Conservation (phyloP, 2,888 invertebrate genomes). For the Polydrusus pterygomalis region DNA sequence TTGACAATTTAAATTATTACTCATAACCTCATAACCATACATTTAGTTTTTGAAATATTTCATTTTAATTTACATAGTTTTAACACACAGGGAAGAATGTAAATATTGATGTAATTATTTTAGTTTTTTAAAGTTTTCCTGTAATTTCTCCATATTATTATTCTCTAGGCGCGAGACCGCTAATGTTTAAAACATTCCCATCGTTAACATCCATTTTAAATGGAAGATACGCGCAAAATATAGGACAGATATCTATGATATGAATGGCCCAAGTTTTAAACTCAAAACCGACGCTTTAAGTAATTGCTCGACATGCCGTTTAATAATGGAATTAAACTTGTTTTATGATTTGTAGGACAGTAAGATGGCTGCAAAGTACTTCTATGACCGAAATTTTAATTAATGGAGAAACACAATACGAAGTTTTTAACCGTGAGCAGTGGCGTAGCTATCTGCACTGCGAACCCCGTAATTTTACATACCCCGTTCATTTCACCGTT, state of each 20-base stretch:
- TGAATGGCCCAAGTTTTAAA: constrained; percentile 47
- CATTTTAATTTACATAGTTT: too few relatives aligned
- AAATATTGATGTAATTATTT: too few relatives aligned
- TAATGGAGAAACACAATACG: constrained; percentile 28
- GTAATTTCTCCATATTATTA: too few relatives aligned
- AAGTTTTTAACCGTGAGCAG: not conserved
- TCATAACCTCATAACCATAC: too few relatives aligned
- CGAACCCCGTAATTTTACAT: not conserved
- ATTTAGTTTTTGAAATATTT: too few relatives aligned
- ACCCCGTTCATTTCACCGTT: too few relatives aligned
- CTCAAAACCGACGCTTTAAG: constrained; percentile 44
- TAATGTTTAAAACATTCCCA: too few relatives aligned
- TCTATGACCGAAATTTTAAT: constrained; percentile 29
- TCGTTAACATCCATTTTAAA: constrained; percentile 1
- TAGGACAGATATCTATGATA: constrained; percentile 36
- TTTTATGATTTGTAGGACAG: constrained; percentile 46
- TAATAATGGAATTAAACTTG: constrained; percentile 50
- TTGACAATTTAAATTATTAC: too few relatives aligned
- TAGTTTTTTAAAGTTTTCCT: too few relatives aligned
- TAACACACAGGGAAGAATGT: too few relatives aligned
- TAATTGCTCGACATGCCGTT: constrained; percentile 51
- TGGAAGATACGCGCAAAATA: constrained; percentile 18
- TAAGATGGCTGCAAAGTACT: constrained; percentile 27
- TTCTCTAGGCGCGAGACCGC: too few relatives aligned
- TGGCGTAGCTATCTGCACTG: not conserved